These are phyloP conservation scores for Axea sp. DNA, from an alignment of 2,888 invertebrate species.

Conservation along the genomic window DNA sequence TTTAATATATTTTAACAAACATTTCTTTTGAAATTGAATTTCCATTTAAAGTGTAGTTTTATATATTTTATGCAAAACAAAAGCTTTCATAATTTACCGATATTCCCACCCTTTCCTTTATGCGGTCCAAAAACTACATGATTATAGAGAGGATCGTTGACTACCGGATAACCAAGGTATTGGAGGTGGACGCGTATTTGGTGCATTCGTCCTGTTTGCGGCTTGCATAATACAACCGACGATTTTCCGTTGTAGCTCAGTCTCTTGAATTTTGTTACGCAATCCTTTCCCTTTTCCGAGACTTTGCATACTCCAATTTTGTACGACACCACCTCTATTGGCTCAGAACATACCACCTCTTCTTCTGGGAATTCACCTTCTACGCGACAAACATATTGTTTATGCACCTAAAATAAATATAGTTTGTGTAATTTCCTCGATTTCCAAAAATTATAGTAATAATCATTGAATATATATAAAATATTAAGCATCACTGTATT, in stretches of 20 bases:
- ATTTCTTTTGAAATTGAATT: too few relatives aligned
- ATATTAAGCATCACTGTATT: too few relatives aligned
- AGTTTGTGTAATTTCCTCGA: too few relatives aligned
- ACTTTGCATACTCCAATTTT: slow-evolving; percentile 98
- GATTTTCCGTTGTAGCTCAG: slow-evolving; percentile 93
- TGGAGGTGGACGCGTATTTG: slow-evolving; percentile 99
- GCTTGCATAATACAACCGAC: slow-evolving; percentile 96
- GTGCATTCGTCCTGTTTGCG: slow-evolving; percentile 98
- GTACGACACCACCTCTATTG: slow-evolving; percentile 95
- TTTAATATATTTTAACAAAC: too few relatives aligned
- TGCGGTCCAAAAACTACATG: slow-evolving; percentile 96
- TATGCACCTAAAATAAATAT: slow-evolving; percentile 85
- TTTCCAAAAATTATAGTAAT: too few relatives aligned
- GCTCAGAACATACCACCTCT: slow-evolving; percentile 91
- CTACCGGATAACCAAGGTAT: slow-evolving; percentile 97
- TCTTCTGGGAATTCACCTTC: slow-evolving; percentile 96
- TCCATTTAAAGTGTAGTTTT: too few relatives aligned
- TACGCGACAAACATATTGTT: slow-evolving; percentile 97
- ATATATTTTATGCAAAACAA: too few relatives aligned
- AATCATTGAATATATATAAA: too few relatives aligned
- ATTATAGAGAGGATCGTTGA: slow-evolving; percentile 98
- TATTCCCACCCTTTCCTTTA: slow-evolving; percentile 79
- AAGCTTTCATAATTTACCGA: too few relatives aligned
- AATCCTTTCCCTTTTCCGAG: slow-evolving; percentile 94
- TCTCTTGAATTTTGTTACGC: slow-evolving; percentile 93